Percentiles rank a stretch among this genome's conserved stretches.
Evolutionary conservation across 1,140 invertebrate genomes (phyloP).

Genomic region (Cydia fagiglandana): DNA sequence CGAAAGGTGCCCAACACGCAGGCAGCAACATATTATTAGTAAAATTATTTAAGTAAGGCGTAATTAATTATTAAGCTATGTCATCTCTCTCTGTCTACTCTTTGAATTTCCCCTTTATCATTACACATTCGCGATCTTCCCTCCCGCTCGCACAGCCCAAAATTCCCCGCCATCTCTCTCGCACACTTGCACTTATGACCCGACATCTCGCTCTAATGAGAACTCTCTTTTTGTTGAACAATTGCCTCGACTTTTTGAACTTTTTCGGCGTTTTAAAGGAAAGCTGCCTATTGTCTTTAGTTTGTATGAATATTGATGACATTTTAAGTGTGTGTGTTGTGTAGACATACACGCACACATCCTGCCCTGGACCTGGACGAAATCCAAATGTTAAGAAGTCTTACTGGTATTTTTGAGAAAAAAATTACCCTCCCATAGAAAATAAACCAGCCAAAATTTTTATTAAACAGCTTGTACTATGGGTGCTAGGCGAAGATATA

Average conservation of each 20-base stretch:
- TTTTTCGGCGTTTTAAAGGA: slow-evolving; percentile 10
- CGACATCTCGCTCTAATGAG: slow-evolving; percentile 6
- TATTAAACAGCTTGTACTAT: too few species aligned
- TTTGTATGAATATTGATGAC: neutral
- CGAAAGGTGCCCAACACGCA: too few species aligned
- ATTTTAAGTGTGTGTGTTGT: neutral
- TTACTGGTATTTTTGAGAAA: too few species aligned
- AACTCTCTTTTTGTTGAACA: slow-evolving; percentile 3
- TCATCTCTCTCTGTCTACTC: neutral
- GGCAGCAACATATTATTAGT: too few species aligned
- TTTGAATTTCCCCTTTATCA: slow-evolving; percentile 29
- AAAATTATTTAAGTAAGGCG: too few species aligned
- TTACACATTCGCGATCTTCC: slow-evolving; percentile 24
- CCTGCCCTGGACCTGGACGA: too few species aligned
- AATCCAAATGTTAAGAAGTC: too few species aligned
- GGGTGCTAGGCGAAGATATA: too few species aligned
- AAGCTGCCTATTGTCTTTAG: neutral
- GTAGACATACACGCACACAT: too few species aligned
- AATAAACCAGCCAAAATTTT: too few species aligned
- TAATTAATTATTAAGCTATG: neutral
- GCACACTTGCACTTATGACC: slow-evolving; percentile 29
- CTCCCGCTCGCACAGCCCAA: neutral
- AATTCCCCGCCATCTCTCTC: neutral
- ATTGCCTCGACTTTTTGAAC: slow-evolving; percentile 4
- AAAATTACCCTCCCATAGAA: too few species aligned